phyloP scores from a whole-genome alignment of 2,797 vertebrate genomes.

The Microctenopoma stevenorrisi region DNA sequence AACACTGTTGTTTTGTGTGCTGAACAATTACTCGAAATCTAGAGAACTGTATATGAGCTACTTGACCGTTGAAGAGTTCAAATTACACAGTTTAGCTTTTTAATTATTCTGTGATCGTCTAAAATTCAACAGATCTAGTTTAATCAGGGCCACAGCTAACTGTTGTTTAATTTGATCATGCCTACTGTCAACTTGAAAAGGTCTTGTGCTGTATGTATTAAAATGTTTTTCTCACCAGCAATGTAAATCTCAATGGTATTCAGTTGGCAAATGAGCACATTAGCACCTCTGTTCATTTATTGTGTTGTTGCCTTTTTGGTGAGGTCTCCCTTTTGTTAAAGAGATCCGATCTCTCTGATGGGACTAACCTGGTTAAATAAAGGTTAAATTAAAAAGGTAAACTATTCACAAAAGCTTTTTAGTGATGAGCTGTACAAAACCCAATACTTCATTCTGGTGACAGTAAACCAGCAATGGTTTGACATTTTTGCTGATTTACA shows the following conservation, averaged over 20 bases:
- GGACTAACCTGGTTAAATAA: too few species aligned
- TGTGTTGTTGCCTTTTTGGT: too few species aligned
- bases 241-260: neutral
- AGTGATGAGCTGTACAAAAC: neutral
- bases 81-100: neutral
- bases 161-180: neutral
- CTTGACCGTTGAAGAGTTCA: neutral
- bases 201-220: too few species aligned
- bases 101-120: neutral
- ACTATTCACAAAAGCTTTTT: neutral
- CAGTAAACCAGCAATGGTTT: neutral
- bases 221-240: neutral
- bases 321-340: too few species aligned
- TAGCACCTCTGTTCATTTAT: neutral
- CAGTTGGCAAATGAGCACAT: neutral
- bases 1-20: neutral
- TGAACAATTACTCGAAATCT: neutral
- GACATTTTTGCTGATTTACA: too few species aligned
- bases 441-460: neutral
- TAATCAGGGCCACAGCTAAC: neutral
- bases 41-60: neutral
- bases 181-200: neutral
- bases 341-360: too few species aligned
- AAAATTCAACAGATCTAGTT: neutral
- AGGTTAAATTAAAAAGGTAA: too few species aligned